phyloP scores from a whole-genome alignment of 2,888 invertebrate genomes.

The Thalpophila matura region DNA sequence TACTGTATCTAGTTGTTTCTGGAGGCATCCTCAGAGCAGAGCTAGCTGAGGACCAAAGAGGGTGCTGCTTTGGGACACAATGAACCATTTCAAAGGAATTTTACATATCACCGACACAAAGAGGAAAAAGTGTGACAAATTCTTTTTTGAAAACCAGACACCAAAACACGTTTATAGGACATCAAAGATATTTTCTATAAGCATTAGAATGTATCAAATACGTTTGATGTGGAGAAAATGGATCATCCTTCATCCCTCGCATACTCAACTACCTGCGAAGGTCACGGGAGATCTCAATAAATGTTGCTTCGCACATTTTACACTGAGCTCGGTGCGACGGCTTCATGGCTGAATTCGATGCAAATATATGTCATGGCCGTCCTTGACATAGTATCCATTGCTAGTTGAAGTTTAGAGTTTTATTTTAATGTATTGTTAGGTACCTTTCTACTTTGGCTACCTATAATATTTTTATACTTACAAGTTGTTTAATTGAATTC shows the following conservation, averaged over 20 bases:
- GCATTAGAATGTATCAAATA: slow-evolving; percentile 32
- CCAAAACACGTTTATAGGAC: neutral
- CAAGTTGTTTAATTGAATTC: neutral
- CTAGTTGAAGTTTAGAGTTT: neutral
- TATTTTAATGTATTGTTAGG: neutral
- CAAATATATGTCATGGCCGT: slow-evolving; percentile 31
- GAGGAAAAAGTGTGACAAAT: no score
- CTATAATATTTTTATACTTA: neutral
- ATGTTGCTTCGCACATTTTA: slow-evolving; percentile 48
- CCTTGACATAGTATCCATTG: slow-evolving; percentile 19
- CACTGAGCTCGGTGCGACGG: slow-evolving; percentile 15
- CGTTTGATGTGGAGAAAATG: slow-evolving; percentile 10
- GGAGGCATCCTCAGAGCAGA: no score
- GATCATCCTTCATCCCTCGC: neutral
- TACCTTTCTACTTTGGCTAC: neutral
- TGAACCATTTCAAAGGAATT: no score
- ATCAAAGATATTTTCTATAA: slow-evolving; percentile 1
- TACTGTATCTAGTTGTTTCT: no score
- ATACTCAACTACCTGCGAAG: neutral
- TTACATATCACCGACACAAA: no score
- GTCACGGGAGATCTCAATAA: slow-evolving; percentile 35
- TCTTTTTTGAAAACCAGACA: no score
- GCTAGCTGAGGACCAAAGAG: no score
- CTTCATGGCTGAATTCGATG: slow-evolving; percentile 20
- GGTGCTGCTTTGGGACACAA: no score